Evolutionary conservation across 2,888 invertebrate species (phyloP).

Genomic region (Synergus laeviventris): DNA sequence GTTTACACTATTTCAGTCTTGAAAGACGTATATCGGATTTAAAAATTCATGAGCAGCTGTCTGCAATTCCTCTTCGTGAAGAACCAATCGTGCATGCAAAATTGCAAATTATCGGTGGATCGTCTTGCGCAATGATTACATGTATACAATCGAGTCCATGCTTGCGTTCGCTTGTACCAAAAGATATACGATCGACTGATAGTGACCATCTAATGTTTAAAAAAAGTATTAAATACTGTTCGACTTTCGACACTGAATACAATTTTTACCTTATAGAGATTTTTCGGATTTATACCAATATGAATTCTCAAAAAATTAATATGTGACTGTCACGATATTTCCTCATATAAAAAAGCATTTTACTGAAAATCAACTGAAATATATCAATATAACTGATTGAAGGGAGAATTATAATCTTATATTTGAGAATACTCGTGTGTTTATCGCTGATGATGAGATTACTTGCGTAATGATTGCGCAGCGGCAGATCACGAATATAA

Average conservation of each 20-base stretch:
- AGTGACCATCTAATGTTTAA: background rate
- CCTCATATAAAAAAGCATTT: background rate
- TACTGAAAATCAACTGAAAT: background rate
- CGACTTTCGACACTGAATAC: background rate
- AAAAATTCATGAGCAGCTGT: slow-evolving; percentile 7
- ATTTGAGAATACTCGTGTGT: slow-evolving; percentile 29
- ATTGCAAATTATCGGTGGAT: slow-evolving; percentile 63
- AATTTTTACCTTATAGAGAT: background rate
- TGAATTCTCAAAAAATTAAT: no score
- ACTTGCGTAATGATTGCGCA: slow-evolving; percentile 30
- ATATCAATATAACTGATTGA: background rate
- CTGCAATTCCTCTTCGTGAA: slow-evolving; percentile 25
- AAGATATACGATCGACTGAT: slow-evolving; percentile 1
- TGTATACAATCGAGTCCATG: background rate
- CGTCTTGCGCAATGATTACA: slow-evolving; percentile 53
- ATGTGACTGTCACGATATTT: background rate
- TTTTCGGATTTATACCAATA: no score
- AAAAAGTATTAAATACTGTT: background rate
- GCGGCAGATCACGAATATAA: slow-evolving; percentile 6
- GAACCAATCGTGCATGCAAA: slow-evolving; percentile 61
- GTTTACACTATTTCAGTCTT: background rate
- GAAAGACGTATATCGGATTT: background rate
- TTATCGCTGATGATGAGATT: slow-evolving; percentile 24
- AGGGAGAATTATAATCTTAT: slow-evolving; percentile 6
- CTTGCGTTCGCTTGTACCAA: background rate